Conservation (phyloP, 2,113 vertebrate species). For the Semnornis frantzii region DNA sequence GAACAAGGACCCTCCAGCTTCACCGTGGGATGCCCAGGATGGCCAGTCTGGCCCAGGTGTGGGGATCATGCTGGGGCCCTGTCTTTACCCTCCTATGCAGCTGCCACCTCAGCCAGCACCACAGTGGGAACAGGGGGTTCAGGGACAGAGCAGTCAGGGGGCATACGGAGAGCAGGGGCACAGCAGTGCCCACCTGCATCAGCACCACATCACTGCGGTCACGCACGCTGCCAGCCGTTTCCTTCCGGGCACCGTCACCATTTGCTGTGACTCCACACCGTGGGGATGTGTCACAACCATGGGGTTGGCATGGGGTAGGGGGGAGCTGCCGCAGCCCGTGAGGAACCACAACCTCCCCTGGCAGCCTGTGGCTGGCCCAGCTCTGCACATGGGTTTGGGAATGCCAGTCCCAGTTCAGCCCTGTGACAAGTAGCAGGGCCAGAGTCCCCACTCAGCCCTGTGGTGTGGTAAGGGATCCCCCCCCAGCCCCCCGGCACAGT, state of each 20-base stretch:
- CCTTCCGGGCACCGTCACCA: not conserved
- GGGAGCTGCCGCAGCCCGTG: rapidly evolving
- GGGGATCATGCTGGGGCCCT: not conserved
- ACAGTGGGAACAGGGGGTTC: rapidly evolving
- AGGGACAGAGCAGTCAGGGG: rapidly evolving
- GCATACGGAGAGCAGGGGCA: not conserved
- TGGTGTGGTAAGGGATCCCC: rapidly evolving
- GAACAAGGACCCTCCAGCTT: not conserved
- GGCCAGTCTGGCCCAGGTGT: rapidly evolving
- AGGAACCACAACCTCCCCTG: rapidly evolving
- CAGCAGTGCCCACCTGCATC: not conserved
- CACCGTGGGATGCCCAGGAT: rapidly evolving
- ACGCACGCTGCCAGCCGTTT: not conserved
- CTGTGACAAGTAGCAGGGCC: too few species aligned
- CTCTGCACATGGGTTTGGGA: too few species aligned
- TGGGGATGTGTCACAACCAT: not conserved
- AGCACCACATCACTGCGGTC: not conserved
- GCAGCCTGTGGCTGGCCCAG: rapidly evolving
- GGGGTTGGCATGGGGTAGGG: not conserved
- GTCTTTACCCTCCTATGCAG: too few species aligned
- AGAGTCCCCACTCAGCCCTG: not conserved
- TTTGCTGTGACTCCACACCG: not conserved
- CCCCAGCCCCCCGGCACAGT: rapidly evolving
- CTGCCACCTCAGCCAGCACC: not conserved
- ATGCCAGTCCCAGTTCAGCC: too few species aligned